A percentile compares a stretch with the other conserved stretches of the same genome.
phyloP scores from a whole-genome alignment of 2,113 vertebrate species.

The Gymnobelideus leadbeateri region DNA sequence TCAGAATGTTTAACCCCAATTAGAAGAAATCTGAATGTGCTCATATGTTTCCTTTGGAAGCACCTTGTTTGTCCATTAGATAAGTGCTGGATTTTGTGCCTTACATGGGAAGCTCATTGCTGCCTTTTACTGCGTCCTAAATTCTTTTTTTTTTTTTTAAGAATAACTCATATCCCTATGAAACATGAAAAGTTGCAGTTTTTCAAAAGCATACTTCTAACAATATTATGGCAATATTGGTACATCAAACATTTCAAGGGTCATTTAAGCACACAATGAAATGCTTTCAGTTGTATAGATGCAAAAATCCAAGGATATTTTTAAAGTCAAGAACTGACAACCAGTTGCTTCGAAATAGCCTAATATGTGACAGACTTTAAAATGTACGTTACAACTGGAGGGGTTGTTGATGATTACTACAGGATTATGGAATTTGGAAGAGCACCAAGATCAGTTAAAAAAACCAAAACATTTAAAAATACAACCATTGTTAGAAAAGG shows the following conservation, averaged over 20 bases:
- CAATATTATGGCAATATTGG: neutral
- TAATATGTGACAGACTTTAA: neutral
- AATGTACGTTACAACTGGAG: neutral
- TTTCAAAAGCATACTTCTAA: neutral
- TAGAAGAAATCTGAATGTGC: neutral
- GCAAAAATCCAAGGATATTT: neutral
- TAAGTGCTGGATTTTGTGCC: neutral
- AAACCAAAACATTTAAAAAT: too few relatives aligned
- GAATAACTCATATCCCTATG: neutral
- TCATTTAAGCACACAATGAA: neutral
- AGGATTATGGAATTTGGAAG: neutral
- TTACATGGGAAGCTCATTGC: neutral
- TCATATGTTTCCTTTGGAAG: neutral
- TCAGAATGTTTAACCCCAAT: neutral
- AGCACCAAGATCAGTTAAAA: neutral
- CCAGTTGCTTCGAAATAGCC: neutral
- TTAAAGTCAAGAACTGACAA: neutral
- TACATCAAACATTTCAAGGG: neutral
- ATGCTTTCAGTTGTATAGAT: neutral
- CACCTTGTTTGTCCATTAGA: neutral
- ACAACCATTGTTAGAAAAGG: too few relatives aligned
- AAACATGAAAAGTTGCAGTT: neutral
- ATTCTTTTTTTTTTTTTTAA: neutral
- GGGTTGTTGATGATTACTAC: neutral
- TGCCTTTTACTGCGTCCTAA: neutral